Evolutionary conservation across 2,888 invertebrate species (phyloP).

Genomic region (Hemicrepidius hirtus): DNA sequence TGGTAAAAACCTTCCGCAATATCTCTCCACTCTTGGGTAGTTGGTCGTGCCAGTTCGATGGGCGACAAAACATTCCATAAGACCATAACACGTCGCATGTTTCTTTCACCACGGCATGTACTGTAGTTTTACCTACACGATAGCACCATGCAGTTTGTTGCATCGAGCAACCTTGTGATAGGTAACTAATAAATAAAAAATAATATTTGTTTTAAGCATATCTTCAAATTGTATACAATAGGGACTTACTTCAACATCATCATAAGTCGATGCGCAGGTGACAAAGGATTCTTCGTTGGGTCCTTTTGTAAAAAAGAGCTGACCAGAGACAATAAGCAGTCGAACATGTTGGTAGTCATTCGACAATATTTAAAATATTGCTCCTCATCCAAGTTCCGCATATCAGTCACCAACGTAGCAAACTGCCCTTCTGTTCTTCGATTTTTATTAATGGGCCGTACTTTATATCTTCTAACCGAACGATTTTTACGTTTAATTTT

Average conservation of each 20-base stretch:
- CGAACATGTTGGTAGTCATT: background rate
- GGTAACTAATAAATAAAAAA: background rate
- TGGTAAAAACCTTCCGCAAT: background rate
- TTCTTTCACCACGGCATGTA: no score
- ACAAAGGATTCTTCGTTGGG: no score
- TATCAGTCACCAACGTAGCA: constrained; percentile 4
- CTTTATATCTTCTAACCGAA: background rate
- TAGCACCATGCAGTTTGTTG: background rate
- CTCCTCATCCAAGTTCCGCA: background rate
- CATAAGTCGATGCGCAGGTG: no score
- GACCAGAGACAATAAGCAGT: no score
- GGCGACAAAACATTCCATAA: background rate
- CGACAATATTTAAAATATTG: background rate
- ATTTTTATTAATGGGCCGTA: constrained; percentile 5
- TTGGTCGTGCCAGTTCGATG: background rate
- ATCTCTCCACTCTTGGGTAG: background rate
- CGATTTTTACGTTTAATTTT: background rate
- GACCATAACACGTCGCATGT: background rate
- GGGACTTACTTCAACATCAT: no score
- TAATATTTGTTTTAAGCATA: background rate
- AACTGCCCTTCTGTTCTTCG: background rate
- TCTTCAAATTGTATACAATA: background rate
- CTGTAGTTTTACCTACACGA: background rate
- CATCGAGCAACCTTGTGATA: no score
- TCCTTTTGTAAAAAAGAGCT: no score